These are phyloP conservation scores for Mythimna pallens DNA, from an alignment of 2,888 invertebrate species.

Conservation along the genomic window DNA sequence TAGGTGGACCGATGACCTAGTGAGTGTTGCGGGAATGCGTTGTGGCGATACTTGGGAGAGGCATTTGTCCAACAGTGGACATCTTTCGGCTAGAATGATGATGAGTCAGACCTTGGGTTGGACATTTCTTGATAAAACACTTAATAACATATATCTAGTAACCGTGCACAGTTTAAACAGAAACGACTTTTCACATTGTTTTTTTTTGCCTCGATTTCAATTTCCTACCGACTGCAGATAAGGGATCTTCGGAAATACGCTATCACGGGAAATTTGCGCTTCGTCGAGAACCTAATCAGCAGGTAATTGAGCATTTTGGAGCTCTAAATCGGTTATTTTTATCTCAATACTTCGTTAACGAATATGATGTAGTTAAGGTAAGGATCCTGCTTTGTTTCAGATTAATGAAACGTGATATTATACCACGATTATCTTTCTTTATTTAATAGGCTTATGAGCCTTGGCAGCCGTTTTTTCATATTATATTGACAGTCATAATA, in stretches of 20 bases:
- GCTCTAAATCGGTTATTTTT: slow-evolving; percentile 69
- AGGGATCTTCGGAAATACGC: slow-evolving; percentile 71
- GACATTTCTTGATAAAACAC: no score
- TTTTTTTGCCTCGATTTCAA: slow-evolving; percentile 41
- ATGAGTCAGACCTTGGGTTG: no score
- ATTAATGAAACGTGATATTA: slow-evolving; percentile 9
- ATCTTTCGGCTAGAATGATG: no score
- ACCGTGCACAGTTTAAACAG: neutral
- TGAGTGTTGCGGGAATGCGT: no score
- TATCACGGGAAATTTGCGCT: slow-evolving; percentile 68
- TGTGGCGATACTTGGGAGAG: no score
- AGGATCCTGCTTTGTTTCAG: slow-evolving; percentile 13
- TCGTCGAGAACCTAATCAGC: slow-evolving; percentile 65
- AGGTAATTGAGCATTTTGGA: slow-evolving; percentile 64
- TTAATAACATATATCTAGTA: neutral
- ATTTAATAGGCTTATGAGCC: neutral
- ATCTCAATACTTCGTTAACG: slow-evolving; percentile 36
- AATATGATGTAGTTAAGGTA: slow-evolving; percentile 10
- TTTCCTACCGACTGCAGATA: slow-evolving; percentile 59
- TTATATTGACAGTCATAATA: neutral
- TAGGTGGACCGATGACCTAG: no score
- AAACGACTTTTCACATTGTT: neutral
- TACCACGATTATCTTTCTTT: neutral
- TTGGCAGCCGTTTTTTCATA: neutral
- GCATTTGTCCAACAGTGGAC: no score